Base-by-base conservation (phyloP, 2,888 invertebrate species). In the Troides helena region DNA sequence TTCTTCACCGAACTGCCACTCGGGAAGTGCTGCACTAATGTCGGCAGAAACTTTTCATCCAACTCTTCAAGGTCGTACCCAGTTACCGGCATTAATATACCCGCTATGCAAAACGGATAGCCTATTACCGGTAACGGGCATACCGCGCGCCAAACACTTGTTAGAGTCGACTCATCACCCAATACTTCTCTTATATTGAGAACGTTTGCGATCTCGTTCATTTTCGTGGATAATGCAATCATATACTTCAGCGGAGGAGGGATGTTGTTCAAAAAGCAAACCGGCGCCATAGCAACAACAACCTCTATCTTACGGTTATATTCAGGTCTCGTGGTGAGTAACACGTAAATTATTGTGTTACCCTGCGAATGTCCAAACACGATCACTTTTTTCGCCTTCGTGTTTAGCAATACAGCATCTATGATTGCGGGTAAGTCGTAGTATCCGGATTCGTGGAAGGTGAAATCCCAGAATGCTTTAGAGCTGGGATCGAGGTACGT, bases 371-470 rank as follows among this genome's bases (percentile, higher is more conserved):
- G 46, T 46, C 46, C 46, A 46, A 46, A 14, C 14, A 12, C 14
- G 12, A 1, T 46, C 1, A 46, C 14, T 12, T 12, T 46, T 46
- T 3, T 46, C 46, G 46, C 12, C 4, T 46, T 12, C 46, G 14
- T 46, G 46, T 46, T 46, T 46, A 46, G 1, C 14, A 46, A 14
- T 14, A 46, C 46, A 12, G 46, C 46, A 46, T 85, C 84, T 1
- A 85, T 93, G 80, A 93, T 94, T 0, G 95, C 94, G 2, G 96
- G 95, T 1, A 96, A 74, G 81, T 97, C 97, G 76, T 93, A 93
- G 14, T 84, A 74, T 0, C 95, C 96, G 81, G 95, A 94, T 79
- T 97, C 95, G 79, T 96, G 94, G 89, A 94, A 95, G 71, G 94
- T 94, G 77, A 90, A 94, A 59, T 88, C 70, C 93, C 94, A 94